Conservation (phyloP, 2,113 vertebrate species). For the Nymphicus hollandicus region DNA sequence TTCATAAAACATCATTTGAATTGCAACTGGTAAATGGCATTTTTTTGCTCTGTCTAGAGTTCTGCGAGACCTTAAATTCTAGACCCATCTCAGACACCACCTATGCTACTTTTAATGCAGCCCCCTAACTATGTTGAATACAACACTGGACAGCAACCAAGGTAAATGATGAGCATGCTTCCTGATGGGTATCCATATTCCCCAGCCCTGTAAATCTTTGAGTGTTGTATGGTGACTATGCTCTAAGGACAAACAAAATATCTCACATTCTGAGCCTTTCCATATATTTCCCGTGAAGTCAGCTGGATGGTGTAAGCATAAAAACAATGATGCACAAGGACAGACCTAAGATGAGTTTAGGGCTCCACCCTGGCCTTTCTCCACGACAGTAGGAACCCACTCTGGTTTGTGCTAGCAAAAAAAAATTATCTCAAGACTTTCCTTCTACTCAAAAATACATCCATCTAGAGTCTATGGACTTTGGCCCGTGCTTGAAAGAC, state of each 20-base stretch:
- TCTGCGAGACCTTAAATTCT: neutral
- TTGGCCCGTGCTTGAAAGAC: neutral
- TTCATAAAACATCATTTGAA: neutral
- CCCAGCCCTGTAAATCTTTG: neutral
- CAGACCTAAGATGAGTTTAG: neutral
- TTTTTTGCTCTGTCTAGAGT: neutral
- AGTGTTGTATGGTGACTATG: neutral
- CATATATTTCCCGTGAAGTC: rapidly evolving
- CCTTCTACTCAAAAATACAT: neutral
- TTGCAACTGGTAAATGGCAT: neutral
- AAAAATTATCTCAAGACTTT: neutral
- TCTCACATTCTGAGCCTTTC: neutral
- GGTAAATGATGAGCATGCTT: neutral
- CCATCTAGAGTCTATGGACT: neutral
- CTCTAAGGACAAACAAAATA: neutral
- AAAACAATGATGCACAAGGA: neutral
- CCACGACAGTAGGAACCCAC: neutral
- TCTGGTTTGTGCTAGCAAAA: neutral
- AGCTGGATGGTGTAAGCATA: neutral
- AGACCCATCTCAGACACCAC: neutral
- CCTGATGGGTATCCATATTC: too few relatives aligned
- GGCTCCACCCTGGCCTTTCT: neutral
- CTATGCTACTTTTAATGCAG: neutral
- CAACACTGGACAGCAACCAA: neutral
- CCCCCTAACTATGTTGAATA: neutral